A percentile compares a stretch with the other conserved stretches of the same genome.
These are phyloP conservation scores for Leptopilina boulardi DNA, from an alignment of 1,140 invertebrate species.

Conservation along the genomic window DNA sequence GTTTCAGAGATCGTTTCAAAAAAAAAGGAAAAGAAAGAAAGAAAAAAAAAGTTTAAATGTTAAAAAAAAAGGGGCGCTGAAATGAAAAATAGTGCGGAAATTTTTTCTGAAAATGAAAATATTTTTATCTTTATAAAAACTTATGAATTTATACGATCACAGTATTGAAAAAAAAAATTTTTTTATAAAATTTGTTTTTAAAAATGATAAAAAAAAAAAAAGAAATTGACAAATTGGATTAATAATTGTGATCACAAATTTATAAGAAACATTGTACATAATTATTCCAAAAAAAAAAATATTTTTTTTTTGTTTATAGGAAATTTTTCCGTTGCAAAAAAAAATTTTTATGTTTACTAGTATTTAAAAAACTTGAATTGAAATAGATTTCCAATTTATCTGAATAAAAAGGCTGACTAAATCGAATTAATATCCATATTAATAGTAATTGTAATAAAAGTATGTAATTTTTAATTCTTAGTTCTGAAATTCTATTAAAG, in stretches of 20 bases:
- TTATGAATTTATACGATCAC: not conserved
- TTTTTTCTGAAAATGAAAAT: not conserved
- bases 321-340: no score
- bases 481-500: slow-evolving; percentile 6
- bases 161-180: not conserved
- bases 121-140: not conserved
- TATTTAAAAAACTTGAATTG: no score
- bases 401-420: slow-evolving; percentile 12
- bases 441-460: not conserved
- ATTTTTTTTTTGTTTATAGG: not conserved
- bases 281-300: not conserved
- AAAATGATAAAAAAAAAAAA: not conserved
- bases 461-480: not conserved
- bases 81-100: not conserved
- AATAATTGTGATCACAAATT: not conserved
- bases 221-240: not conserved
- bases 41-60: no score
- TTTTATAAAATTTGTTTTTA: not conserved
- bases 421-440: slow-evolving; percentile 1
- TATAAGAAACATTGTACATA: no score
- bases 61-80: slow-evolving; percentile 1
- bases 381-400: not conserved
- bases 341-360: no score
- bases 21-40: no score
- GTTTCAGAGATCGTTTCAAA: slow-evolving; percentile 14